Conservation (phyloP, 2,797 vertebrate genomes). For the Mallotus villosus region DNA sequence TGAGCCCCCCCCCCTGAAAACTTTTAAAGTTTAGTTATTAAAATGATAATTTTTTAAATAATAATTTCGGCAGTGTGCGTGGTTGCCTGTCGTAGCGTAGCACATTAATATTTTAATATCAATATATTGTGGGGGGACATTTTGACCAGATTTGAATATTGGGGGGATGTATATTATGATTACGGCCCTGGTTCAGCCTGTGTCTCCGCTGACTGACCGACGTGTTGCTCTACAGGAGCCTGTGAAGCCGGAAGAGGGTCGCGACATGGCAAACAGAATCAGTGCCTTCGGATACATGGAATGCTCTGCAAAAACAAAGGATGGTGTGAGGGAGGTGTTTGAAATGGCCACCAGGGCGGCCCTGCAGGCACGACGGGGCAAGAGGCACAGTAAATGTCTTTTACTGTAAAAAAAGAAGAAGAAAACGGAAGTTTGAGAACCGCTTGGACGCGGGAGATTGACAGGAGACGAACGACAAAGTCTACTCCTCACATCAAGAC, state of each 20-base stretch:
- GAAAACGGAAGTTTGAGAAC: constrained; percentile 56
- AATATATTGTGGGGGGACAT: too few species aligned
- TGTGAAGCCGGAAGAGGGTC: constrained; percentile 93
- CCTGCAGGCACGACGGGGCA: constrained; percentile 94
- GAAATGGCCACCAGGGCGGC: constrained; percentile 99
- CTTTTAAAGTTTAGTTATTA: too few species aligned
- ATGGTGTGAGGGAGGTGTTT: constrained; percentile 98
- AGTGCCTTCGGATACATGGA: constrained; percentile 99
- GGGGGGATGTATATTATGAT: too few species aligned
- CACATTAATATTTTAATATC: too few species aligned
- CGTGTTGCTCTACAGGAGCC: constrained; percentile 79
- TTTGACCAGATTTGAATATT: too few species aligned
- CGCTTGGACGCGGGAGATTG: constrained; percentile 55
- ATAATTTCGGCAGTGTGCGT: too few species aligned
- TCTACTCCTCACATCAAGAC: constrained; percentile 66
- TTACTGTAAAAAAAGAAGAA: constrained; percentile 78
- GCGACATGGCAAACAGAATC: constrained; percentile 97
- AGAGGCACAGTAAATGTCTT: constrained; percentile 93
- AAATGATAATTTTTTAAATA: too few species aligned
- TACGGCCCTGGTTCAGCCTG: too few species aligned
- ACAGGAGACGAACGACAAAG: constrained; percentile 39
- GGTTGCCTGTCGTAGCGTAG: too few species aligned
- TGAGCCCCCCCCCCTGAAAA: too few species aligned
- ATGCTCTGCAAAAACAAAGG: constrained; percentile 98
- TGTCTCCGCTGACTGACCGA: too few species aligned